Base-by-base conservation (phyloP, 1,140 invertebrate genomes). In the Drosophila arizonae region DNA sequence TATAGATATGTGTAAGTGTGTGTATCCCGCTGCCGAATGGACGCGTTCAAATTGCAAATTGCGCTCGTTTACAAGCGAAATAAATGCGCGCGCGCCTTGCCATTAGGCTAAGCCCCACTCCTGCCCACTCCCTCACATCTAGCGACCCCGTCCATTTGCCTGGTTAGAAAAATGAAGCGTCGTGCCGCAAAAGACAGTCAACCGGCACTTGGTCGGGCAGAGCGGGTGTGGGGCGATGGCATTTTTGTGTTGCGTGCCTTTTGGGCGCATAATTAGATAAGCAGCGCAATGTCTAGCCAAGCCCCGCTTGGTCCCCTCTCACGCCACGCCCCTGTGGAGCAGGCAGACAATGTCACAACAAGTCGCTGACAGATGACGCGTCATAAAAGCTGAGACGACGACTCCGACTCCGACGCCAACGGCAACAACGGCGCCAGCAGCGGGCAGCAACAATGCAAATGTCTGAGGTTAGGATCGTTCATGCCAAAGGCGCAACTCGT, bases 31-130 rank as follows among this genome's bases (percentile, higher is more conserved):
- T 60, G 56, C 70, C 48, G 75, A 73, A 76, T 72, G 81, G 67
- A 81, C 81, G 77, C 81, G 81, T 61, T 86, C 71, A 78, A 85
- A 85, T 85, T 85, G 76, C 82, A 86, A 86, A 86, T 81, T 87
- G 82, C 61, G 61, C 81, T 85, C 77, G 71, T 81, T 85, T 86
- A 86, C 81, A 86, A 85, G 75, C 67, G 73, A 84, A 80, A 84
- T 80, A 85, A 84, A 79, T 84, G 73, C 68, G 69, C 55, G 66
- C 80, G 65, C 57, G 72, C 68, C 64, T 70, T 50, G 81, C 69
- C 77, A 84, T 84, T 84, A 80, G 65, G 68, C 62, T 26, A 46
- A 66, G 46, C 24, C 43, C 33, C 46, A 26, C 28, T 5, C 28
- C 28, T 24, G 26, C 50, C 43, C 36, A 26, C 54, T 0, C 36